Evolutionary conservation across 2,797 vertebrate genomes (phyloP), one percentile per base, ranked within the genome.

Genomic region (Erpetoichthys calabaricus): DNA sequence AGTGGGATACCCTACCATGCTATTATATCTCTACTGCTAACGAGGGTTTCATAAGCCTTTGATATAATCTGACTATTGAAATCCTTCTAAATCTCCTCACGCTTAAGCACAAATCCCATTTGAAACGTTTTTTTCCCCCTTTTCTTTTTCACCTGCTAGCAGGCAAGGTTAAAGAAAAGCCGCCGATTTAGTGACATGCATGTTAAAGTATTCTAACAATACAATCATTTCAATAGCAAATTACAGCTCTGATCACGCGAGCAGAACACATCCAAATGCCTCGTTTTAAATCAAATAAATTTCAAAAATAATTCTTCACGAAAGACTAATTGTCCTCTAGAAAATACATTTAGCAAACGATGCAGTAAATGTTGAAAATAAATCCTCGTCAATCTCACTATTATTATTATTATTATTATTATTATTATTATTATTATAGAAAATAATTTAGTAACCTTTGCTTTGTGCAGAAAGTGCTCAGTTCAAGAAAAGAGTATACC

Each of bases 41-140:
- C 86, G 88, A 94, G 91, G 81, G 80, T 79, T 91, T 94, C 89
- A 89, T 90, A 78, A 79, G 86, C 83, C 86, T 92, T 90, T 92
- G 87, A 92, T 90, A 89, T 86, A 85, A 90, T 85, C 88, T 91
- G 83, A 83, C 86, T 81, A 91, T 90, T 89, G 86, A 94, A 90
- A 89, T 83, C 86, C 83, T 77, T 82, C 86, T 88, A 88, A 92
- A 90, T 88, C 89, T 89, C 79, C 80, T 79, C 79, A 74, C 86
- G 82, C 85, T 86, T 85, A 79, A 80, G 77, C 25, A 85, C 83
- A 90, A 94, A 97, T 97, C 92, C 89, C 84, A 88, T 92, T 93
- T 86, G 86, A 85, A 84, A 85, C 79, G 81, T 78, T 73, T 62
- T 65, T 66, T 68, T 58, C 47, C 45, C 49, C 49, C 72, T 65